A percentile compares a stretch with the other conserved stretches of the same genome.
These are phyloP conservation scores for Littorina saxatilis DNA, from an alignment of 1,140 invertebrate species.

Conservation along the genomic window DNA sequence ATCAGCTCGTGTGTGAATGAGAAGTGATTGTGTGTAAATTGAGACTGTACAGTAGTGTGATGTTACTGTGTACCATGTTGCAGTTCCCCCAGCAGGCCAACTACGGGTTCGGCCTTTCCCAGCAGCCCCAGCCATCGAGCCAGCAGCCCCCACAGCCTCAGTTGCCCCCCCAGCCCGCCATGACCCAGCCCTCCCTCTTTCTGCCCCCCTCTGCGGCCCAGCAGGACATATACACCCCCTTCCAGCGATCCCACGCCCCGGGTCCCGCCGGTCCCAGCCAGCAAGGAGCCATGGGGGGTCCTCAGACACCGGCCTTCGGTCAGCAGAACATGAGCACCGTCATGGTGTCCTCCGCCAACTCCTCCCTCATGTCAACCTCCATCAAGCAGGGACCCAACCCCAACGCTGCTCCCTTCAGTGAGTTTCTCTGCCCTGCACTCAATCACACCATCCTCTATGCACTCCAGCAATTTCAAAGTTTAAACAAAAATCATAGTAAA, in stretches of 20 bases:
- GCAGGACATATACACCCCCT: constrained; percentile 52
- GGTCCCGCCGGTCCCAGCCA: constrained; percentile 23
- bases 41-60: no score
- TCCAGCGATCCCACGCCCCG: constrained; percentile 41
- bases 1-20: no score
- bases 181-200: constrained; percentile 69
- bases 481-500: no score
- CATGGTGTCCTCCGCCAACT: constrained; percentile 90
- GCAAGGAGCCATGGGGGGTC: constrained; percentile 77
- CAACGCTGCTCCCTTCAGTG: constrained; percentile 57
- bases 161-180: constrained; percentile 73
- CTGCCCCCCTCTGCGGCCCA: constrained; percentile 55
- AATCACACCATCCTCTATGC: no score
- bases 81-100: constrained; percentile 79
- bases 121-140: constrained; percentile 80
- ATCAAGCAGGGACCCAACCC: constrained; percentile 85
- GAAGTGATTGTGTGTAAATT: no score
- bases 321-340: constrained; percentile 85
- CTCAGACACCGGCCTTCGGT: constrained; percentile 60
- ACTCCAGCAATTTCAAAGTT: no score
- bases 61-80: no score
- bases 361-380: constrained; percentile 91
- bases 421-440: constrained; percentile 30
- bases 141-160: constrained; percentile 78
- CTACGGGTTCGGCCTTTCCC: constrained; percentile 80